Evolutionary conservation across 2,113 vertebrate species (phyloP), one percentile per base, ranked within the genome.

Genomic region (Progne subis): DNA sequence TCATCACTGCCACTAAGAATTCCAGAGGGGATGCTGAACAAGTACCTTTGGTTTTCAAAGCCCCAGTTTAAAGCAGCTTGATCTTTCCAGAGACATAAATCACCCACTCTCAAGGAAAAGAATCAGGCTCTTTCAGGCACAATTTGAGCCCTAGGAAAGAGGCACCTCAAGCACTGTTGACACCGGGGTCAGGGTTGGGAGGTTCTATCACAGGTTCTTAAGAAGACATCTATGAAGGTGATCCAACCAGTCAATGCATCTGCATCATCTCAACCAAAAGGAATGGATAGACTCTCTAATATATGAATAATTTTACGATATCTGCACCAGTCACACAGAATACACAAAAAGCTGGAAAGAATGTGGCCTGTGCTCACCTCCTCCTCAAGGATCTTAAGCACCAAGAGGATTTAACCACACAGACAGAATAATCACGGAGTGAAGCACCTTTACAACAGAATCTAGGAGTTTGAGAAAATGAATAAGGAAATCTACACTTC

Each of bases 31-130:
- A 78, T 2, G 12, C 18, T 49, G 8, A 64, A 52, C 1, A 83
- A 50, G 87, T 85, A 82, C 90, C 90, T 74, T 50, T 2, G 6
- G 63, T 25, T 95, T 80, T 92, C 63, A 94, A 92, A 72, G 92
- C 63, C 82, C 39, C 0, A 12, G 32, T 79, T 91, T 69, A 57
- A 47, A 91, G 76, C 71, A 93, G 87, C 43, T 63, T 28, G 47
- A 47, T 70, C 75, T 83, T 81, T 44, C 37, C 50, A 83, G 46
- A 63, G 55, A 31, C 29, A 50, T 5, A 53, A 20, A 32, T n/a
- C n/a, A 55, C 2, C 12, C 69, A 69, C 3, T 14, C 70, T 79
- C 49, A 56, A 44, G n/a, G 74, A 17, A 18, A 64, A 65, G 37
- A 50, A 69, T 18, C 63, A 34, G 80, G 67, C n/a, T 70, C 53